Evolutionary conservation across 2,797 vertebrate genomes (phyloP).

Genomic region (Amniataba percoides): DNA sequence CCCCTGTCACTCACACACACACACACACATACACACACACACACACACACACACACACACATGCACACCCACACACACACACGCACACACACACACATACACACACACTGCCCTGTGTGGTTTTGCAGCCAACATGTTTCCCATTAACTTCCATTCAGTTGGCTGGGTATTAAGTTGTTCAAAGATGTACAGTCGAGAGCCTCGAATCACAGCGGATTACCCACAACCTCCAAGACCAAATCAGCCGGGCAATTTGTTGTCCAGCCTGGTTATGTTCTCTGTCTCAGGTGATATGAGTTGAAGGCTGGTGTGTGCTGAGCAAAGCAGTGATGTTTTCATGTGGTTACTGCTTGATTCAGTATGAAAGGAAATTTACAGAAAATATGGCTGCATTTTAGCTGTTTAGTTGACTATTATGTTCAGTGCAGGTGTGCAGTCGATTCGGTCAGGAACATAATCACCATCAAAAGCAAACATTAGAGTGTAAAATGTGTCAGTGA

Average conservation of each 20-base stretch:
- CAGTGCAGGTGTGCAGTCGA: background rate
- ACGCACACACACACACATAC: conserved; percentile 25
- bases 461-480: background rate
- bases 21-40: conserved; percentile 27
- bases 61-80: conserved; percentile 8
- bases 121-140: conserved; percentile 74
- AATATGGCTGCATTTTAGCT: conserved; percentile 2
- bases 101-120: conserved; percentile 8
- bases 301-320: conserved; percentile 60
- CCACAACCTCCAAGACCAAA: conserved; percentile 68
- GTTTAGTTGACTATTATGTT: conserved; percentile 5
- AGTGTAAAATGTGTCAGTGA: background rate
- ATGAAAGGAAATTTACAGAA: conserved; percentile 14
- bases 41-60: conserved; percentile 23
- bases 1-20: conserved; percentile 14
- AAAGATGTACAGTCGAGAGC: conserved; percentile 68
- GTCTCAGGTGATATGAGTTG: conserved; percentile 69
- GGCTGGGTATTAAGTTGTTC: conserved; percentile 73
- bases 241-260: conserved; percentile 72
- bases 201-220: conserved; percentile 78
- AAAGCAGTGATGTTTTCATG: conserved; percentile 14
- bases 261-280: conserved; percentile 62
- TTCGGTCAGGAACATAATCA: background rate
- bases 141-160: conserved; percentile 75
- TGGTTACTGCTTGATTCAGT: conserved; percentile 4